A percentile compares a stretch with the other conserved stretches of the same genome.
These are phyloP conservation scores for Drosophila fuyamai DNA, from an alignment of 1,140 invertebrate species.

Conservation along the genomic window DNA sequence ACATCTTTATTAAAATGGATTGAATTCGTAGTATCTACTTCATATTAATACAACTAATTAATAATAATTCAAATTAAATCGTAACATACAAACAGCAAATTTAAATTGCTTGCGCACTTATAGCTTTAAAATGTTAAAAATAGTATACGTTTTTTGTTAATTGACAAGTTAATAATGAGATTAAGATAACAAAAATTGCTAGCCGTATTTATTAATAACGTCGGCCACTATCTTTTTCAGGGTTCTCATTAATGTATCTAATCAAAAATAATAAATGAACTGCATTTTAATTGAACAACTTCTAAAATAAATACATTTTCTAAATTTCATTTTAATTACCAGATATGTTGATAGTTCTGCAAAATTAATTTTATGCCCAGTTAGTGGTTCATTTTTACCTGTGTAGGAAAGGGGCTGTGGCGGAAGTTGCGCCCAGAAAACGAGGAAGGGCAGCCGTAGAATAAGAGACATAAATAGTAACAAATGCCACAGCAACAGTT, in stretches of 20 bases:
- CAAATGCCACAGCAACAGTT: conserved; percentile 2
- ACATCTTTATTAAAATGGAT: too few species aligned
- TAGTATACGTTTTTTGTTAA: background rate
- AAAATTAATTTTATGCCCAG: too few species aligned
- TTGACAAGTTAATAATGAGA: conserved; percentile 1
- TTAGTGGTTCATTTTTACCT: background rate
- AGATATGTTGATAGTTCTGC: too few species aligned
- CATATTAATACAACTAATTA: too few species aligned
- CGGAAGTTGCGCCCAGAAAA: conserved; percentile 14
- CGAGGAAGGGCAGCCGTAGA: conserved; percentile 1
- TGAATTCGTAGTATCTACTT: too few species aligned
- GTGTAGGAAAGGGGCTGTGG: too few species aligned
- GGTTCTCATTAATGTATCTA: background rate
- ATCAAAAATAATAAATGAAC: background rate
- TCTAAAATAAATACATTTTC: too few species aligned
- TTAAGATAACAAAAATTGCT: background rate
- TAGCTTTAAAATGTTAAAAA: background rate
- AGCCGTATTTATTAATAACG: background rate
- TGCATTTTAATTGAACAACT: too few species aligned
- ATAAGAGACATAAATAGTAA: background rate
- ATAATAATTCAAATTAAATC: background rate
- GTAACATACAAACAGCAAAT: background rate
- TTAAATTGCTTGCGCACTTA: background rate
- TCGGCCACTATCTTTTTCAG: background rate
- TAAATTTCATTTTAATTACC: too few species aligned